Evolutionary conservation across 2,113 vertebrate species (phyloP).

Genomic region (Ginglymostoma cirratum): DNA sequence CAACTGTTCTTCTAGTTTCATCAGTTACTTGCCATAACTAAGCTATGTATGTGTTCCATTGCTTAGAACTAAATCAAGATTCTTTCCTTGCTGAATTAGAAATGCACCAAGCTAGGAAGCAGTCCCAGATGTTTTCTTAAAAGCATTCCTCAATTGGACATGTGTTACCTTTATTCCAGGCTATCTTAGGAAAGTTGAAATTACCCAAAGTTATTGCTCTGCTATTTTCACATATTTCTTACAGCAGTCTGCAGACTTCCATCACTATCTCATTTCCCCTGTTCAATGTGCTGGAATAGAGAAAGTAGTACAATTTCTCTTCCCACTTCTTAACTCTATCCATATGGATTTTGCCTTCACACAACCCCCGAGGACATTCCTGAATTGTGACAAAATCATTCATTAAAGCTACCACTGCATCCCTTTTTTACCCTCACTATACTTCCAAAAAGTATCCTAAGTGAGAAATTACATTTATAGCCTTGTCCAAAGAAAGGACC

Average conservation of each 20-base stretch:
- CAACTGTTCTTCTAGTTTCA: background rate
- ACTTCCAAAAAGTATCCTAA: background rate
- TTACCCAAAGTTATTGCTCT: background rate
- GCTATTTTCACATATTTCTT: background rate
- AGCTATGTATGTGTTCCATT: background rate
- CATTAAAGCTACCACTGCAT: background rate
- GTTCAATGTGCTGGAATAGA: background rate
- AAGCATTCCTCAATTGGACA: background rate
- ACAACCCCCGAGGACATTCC: background rate
- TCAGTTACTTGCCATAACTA: background rate
- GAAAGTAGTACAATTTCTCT: background rate
- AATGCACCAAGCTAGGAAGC: background rate
- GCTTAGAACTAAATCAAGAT: background rate
- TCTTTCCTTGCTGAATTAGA: constrained; percentile 3
- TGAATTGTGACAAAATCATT: background rate
- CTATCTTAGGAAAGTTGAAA: background rate
- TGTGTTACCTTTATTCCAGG: background rate
- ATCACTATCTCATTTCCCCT: background rate
- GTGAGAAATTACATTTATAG: background rate
- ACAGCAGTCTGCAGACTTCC: background rate
- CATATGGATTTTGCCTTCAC: background rate
- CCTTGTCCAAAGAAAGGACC: background rate
- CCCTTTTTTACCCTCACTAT: background rate
- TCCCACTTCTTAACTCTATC: background rate
- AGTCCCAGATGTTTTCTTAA: background rate